Evolutionary conservation across 2,113 vertebrate genomes (phyloP).

Genomic region (Podarcis cretensis): DNA sequence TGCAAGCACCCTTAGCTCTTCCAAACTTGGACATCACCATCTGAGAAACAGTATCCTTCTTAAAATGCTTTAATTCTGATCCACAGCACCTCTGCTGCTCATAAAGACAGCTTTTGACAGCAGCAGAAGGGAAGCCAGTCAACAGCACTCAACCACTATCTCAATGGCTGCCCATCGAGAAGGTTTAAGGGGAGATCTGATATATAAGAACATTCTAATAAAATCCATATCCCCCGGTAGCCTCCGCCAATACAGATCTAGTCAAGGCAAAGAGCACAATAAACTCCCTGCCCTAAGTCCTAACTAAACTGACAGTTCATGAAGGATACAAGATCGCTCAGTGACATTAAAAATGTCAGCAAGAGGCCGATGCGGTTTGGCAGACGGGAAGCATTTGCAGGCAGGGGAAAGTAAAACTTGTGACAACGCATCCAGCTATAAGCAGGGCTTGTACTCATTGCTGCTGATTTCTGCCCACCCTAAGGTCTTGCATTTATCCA

Average conservation of each 20-base stretch:
- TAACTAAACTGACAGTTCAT: slow-evolving; percentile 73
- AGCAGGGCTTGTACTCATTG: background rate
- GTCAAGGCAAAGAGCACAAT: slow-evolving; percentile 65
- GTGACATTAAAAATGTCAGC: slow-evolving; percentile 78
- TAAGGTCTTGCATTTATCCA: slow-evolving; percentile 18
- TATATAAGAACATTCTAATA: slow-evolving; percentile 53
- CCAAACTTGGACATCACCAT: slow-evolving; percentile 1
- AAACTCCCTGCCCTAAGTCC: slow-evolving; percentile 70
- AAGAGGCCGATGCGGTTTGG: slow-evolving; percentile 66
- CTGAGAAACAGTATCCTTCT: slow-evolving; percentile 9
- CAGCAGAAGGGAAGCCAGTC: slow-evolving; percentile 35
- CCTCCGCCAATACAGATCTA: slow-evolving; percentile 59
- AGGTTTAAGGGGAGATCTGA: slow-evolving; percentile 61
- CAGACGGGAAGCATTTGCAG: slow-evolving; percentile 44
- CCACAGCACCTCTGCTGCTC: background rate
- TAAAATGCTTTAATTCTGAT: slow-evolving; percentile 42
- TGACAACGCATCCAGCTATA: slow-evolving; percentile 33
- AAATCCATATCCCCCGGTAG: slow-evolving; percentile 43
- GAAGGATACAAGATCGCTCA: slow-evolving; percentile 71
- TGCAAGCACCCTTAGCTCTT: slow-evolving; percentile 12
- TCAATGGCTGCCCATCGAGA: slow-evolving; percentile 1
- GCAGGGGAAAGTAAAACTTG: slow-evolving; percentile 58
- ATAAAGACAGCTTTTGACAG: slow-evolving; percentile 21
- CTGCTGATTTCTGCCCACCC: slow-evolving; percentile 2
- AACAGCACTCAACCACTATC: slow-evolving; percentile 33